Evolutionary conservation across 2,888 invertebrate species (phyloP).

Genomic region (Marronus borbonicus): DNA sequence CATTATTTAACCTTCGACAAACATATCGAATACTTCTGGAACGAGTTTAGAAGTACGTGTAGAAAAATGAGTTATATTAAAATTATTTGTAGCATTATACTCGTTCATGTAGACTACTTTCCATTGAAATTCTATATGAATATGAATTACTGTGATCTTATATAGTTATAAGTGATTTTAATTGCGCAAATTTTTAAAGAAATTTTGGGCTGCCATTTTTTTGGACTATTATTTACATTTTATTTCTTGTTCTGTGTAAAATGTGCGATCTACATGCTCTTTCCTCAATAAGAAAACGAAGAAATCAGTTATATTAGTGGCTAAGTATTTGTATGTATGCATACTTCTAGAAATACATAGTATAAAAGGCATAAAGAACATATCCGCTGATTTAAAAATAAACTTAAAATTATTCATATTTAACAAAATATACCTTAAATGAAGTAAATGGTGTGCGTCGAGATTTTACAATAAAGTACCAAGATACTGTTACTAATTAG

Average conservation of each 20-base stretch:
- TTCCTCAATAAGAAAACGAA: neutral
- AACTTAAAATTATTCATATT: conserved; percentile 8
- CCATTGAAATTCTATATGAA: neutral
- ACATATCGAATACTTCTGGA: conserved; percentile 15
- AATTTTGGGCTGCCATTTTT: conserved; percentile 26
- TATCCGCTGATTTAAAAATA: conserved; percentile 28
- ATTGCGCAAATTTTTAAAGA: neutral
- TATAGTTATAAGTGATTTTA: neutral
- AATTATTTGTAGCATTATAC: neutral
- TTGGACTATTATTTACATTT: neutral
- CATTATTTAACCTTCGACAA: neutral
- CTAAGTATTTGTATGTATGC: conserved; percentile 24
- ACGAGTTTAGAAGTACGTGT: neutral
- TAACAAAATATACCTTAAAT: conserved; percentile 1
- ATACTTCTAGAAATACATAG: conserved; percentile 7
- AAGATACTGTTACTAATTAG: neutral
- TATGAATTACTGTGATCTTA: neutral
- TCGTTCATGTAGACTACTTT: neutral
- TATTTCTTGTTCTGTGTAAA: conserved; percentile 19
- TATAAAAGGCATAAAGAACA: conserved; percentile 36
- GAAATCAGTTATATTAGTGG: conserved; percentile 1
- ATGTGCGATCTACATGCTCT: conserved; percentile 18
- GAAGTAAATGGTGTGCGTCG: neutral
- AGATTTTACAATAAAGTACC: neutral
- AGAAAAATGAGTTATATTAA: neutral